Conservation (phyloP, 2,888 invertebrate species). For the Tolmerus cingulatus region DNA sequence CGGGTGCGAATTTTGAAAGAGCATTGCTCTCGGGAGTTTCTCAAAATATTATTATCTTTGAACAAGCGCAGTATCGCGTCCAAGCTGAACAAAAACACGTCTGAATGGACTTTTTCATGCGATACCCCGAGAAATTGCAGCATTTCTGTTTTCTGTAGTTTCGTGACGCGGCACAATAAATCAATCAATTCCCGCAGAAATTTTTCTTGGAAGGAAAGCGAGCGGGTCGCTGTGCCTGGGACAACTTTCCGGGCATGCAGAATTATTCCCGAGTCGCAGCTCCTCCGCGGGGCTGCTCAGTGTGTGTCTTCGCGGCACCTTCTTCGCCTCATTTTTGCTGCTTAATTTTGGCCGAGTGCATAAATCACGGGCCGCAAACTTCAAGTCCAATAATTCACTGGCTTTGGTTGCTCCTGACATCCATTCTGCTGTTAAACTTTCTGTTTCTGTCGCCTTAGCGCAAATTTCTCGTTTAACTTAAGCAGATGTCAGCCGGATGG, state of each 20-base stretch:
- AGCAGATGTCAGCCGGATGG: conserved; percentile 21
- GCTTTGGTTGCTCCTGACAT: conserved; percentile 30
- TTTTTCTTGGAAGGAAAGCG: background rate
- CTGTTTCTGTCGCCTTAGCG: conserved; percentile 32
- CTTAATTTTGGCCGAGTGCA: conserved; percentile 20
- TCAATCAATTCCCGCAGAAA: conserved; percentile 20
- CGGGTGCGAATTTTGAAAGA: background rate
- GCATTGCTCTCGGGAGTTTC: background rate
- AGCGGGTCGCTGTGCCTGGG: background rate
- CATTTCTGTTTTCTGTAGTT: background rate
- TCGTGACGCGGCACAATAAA: background rate
- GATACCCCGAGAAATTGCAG: background rate
- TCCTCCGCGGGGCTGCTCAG: background rate
- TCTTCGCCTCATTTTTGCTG: background rate
- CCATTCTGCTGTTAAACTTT: conserved; percentile 27
- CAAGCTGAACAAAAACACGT: background rate
- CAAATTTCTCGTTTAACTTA: conserved; percentile 15
- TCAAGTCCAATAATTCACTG: conserved; percentile 36
- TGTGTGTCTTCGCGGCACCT: background rate
- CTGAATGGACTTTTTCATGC: background rate
- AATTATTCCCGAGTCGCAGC: background rate
- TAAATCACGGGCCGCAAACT: conserved; percentile 26
- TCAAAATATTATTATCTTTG: background rate
- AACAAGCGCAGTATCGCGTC: background rate
- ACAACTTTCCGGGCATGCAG: background rate